phyloP scores from a whole-genome alignment of 2,797 vertebrate species.

The Esox masquinongy region DNA sequence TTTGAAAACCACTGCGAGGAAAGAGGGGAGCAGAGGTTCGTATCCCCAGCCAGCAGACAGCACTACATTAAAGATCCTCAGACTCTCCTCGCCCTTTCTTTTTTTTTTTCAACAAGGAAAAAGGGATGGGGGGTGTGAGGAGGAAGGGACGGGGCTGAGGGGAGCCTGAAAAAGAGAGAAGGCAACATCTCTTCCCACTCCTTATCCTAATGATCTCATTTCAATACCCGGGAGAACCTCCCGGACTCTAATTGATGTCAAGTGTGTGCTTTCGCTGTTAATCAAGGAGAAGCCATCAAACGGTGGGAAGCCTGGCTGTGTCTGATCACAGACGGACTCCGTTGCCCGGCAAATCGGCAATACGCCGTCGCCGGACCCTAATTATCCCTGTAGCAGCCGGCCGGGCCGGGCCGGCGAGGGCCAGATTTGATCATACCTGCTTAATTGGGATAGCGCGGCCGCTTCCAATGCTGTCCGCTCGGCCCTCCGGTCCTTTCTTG shows the following conservation, averaged over 20 bases:
- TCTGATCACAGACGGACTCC: conserved; percentile 48
- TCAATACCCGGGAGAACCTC: conserved; percentile 87
- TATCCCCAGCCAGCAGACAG: conserved; percentile 77
- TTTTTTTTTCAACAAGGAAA: conserved; percentile 2
- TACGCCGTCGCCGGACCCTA: conserved; percentile 47
- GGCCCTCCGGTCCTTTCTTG: conserved; percentile 93
- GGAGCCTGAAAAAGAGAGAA: conserved; percentile 18
- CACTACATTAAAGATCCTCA: conserved; percentile 82
- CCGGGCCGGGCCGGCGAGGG: not conserved
- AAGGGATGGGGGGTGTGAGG: not conserved
- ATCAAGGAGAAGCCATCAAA: conserved; percentile 77
- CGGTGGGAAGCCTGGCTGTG: conserved; percentile 22
- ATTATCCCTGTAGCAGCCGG: conserved; percentile 38
- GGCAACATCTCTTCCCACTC: conserved; percentile 73
- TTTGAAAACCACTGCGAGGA: conserved; percentile 74
- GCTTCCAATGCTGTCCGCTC: conserved; percentile 97
- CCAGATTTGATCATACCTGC: conserved; percentile 79
- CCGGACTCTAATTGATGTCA: conserved; percentile 94
- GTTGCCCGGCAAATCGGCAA: conserved; percentile 21
- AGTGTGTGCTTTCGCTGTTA: conserved; percentile 92
- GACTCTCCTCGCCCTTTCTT: conserved; percentile 41
- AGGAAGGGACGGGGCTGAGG: conserved; percentile 8
- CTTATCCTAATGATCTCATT: conserved; percentile 94
- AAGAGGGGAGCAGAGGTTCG: conserved; percentile 70
- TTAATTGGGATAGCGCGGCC: conserved; percentile 99